A percentile compares a stretch with the other conserved stretches of the same genome.
Conservation (phyloP, 2,888 invertebrate species). For the Saturnia pavonia region DNA sequence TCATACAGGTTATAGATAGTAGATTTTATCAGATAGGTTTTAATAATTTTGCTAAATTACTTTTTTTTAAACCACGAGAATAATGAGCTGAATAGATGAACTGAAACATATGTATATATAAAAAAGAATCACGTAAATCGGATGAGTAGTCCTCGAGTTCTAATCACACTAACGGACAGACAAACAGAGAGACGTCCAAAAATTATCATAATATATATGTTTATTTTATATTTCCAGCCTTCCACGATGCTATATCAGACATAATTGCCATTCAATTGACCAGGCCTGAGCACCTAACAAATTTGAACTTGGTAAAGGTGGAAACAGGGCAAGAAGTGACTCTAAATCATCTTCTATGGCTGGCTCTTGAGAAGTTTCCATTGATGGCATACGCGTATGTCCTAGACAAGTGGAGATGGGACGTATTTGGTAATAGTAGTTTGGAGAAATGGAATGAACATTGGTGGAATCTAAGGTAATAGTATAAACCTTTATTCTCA, state of each 20-base stretch:
- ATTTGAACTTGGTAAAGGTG: slow-evolving; percentile 63
- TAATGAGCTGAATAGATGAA: too few species aligned
- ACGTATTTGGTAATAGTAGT: slow-evolving; percentile 63
- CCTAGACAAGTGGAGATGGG: slow-evolving; percentile 74
- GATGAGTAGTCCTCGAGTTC: too few species aligned
- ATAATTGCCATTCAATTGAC: slow-evolving; percentile 82
- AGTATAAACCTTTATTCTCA: background rate
- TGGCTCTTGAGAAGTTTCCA: slow-evolving; percentile 71
- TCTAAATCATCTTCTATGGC: slow-evolving; percentile 69
- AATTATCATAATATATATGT: background rate
- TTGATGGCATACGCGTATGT: slow-evolving; percentile 72
- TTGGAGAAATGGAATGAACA: slow-evolving; percentile 67
- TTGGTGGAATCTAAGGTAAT: slow-evolving; percentile 74
- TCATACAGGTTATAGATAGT: too few species aligned
- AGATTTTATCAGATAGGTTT: background rate
- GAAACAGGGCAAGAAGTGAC: slow-evolving; percentile 60
- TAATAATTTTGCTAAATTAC: too few species aligned
- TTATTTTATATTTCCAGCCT: slow-evolving; percentile 63
- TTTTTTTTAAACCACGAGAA: too few species aligned
- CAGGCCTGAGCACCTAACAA: slow-evolving; percentile 74
- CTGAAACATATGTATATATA: too few species aligned
- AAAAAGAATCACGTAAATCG: too few species aligned
- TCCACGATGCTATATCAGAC: slow-evolving; percentile 85
- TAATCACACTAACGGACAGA: too few species aligned
- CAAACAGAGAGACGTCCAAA: background rate